phyloP scores from a whole-genome alignment of 2,113 vertebrate species.

The Cheirogaleus medius region DNA sequence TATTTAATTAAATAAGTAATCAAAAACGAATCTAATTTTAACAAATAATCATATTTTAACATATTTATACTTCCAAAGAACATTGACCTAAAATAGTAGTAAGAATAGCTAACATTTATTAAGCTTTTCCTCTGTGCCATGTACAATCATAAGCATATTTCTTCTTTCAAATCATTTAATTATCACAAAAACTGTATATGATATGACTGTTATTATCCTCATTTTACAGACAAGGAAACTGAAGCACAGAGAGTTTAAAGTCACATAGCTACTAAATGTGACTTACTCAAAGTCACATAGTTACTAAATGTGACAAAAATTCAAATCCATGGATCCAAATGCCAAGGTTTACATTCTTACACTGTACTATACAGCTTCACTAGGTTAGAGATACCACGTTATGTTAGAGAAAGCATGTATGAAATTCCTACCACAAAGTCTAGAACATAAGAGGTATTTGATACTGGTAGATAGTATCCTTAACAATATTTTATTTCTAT shows the following conservation, averaged over 20 bases:
- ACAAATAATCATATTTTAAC: constrained; percentile 19
- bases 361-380: background rate
- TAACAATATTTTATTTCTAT: background rate
- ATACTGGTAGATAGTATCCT: background rate
- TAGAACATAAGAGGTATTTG: background rate
- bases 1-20: constrained; percentile 24
- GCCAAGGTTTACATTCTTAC: background rate
- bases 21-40: constrained; percentile 24
- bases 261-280: background rate
- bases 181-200: background rate
- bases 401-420: background rate
- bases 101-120: background rate
- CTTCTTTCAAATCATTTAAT: constrained; percentile 35
- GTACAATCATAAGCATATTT: background rate
- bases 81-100: background rate
- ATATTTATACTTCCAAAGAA: background rate
- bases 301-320: background rate
- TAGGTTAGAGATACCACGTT: background rate
- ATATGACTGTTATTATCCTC: background rate
- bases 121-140: background rate
- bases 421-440: constrained; percentile 6
- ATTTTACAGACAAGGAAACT: background rate
- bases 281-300: background rate
- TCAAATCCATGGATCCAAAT: background rate
- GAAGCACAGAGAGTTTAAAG: constrained; percentile 1